Evolutionary conservation across 2,113 vertebrate species (phyloP).

Genomic region (Madoqua kirkii): DNA sequence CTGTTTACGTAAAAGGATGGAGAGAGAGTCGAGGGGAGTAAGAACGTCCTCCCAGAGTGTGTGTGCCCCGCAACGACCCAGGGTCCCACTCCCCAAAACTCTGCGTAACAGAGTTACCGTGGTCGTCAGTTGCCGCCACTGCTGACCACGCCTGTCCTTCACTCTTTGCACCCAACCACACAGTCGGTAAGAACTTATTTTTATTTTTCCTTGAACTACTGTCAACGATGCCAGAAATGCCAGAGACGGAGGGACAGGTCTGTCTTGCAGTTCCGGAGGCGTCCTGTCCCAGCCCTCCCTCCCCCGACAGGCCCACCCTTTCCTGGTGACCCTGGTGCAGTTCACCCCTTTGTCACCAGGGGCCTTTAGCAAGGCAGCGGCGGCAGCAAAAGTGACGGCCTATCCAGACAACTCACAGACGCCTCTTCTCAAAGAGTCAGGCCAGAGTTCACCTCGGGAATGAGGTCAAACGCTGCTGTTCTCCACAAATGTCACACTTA

Average conservation of each 20-base stretch:
- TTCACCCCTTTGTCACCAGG: slow-evolving; percentile 35
- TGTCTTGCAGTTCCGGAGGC: neutral
- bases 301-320: neutral
- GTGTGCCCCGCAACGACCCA: neutral
- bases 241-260: neutral
- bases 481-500: slow-evolving; percentile 8
- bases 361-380: neutral
- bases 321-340: neutral
- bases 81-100: neutral
- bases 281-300: neutral
- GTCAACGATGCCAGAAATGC: neutral
- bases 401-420: slow-evolving; percentile 26
- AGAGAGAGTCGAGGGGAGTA: neutral
- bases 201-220: neutral
- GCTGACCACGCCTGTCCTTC: neutral
- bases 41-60: neutral
- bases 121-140: neutral
- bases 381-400: neutral
- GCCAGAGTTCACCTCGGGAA: slow-evolving; percentile 31
- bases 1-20: neutral
- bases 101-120: neutral
- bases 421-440: neutral
- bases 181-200: neutral
- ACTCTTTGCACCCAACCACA: neutral
- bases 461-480: slow-evolving; percentile 5